Evolutionary conservation across 2,113 vertebrate genomes (phyloP).

Genomic region (Arenaria interpres): DNA sequence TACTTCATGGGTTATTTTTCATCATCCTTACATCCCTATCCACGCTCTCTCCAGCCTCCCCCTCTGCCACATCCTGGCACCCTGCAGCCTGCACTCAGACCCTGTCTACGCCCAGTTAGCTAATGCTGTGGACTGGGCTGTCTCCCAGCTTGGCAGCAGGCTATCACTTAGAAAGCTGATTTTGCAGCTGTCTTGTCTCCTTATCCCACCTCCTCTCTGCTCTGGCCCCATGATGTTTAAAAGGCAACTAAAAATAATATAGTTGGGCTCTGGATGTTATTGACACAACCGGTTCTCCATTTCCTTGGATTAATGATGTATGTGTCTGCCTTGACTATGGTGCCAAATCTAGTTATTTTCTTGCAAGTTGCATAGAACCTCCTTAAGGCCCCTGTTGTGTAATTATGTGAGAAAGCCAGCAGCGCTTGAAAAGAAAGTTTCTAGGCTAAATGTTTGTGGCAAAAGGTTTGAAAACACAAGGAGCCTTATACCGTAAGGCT

Average conservation of each 20-base stretch:
- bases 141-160: neutral
- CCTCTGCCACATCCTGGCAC: neutral
- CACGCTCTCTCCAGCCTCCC: accelerated
- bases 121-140: neutral
- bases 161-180: neutral
- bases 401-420: neutral
- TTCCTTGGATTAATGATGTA: neutral
- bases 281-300: neutral
- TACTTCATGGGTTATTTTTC: neutral
- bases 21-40: neutral
- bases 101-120: neutral
- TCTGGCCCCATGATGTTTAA: neutral
- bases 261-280: neutral
- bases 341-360: neutral
- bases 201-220: neutral
- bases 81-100: neutral
- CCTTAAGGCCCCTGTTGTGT: neutral
- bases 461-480: neutral
- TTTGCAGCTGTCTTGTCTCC: neutral
- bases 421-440: neutral
- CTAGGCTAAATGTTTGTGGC: neutral
- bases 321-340: neutral
- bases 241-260: neutral
- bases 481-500: neutral
- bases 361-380: neutral